Evolutionary conservation across 35 echinoderm and acorn worm species (phyloP).

Genomic region (Hemicentrotus pulcherrimus): DNA sequence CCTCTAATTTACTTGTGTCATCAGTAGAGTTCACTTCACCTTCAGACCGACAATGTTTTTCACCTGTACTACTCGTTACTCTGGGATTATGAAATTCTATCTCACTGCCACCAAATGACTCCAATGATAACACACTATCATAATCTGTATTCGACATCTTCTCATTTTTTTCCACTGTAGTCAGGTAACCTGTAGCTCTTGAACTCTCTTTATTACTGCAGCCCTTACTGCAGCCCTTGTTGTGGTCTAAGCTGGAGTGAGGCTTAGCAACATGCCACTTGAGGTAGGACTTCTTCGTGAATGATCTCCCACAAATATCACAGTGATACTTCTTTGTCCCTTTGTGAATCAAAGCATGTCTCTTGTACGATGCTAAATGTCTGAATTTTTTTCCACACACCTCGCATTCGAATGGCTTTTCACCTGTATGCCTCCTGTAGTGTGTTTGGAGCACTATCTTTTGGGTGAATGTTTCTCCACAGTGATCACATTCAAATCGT

Average conservation of each 20-base stretch:
- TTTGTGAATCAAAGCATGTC: conserved; percentile 56
- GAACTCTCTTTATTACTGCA: neutral
- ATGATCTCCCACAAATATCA: conserved; percentile 51
- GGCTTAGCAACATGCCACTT: neutral
- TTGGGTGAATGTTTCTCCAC: conserved; percentile 66
- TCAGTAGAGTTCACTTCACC: neutral
- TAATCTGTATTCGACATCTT: neutral
- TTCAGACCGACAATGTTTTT: neutral
- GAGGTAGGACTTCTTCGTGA: conserved; percentile 43
- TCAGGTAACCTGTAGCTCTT: neutral
- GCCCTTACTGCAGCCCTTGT: neutral
- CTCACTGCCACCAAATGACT: neutral
- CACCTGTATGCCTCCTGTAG: conserved; percentile 65
- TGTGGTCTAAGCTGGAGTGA: neutral
- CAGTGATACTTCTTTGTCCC: conserved; percentile 55
- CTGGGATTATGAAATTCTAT: neutral
- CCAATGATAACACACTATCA: neutral
- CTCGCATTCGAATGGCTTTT: conserved; percentile 57
- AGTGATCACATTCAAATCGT: conserved; percentile 56
- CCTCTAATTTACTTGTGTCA: neutral
- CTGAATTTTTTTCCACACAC: conserved; percentile 61
- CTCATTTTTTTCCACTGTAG: neutral
- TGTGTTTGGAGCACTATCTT: conserved; percentile 56
- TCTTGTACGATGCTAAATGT: conserved; percentile 56
- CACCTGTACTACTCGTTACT: neutral